A percentile compares a stretch with the other conserved stretches of the same genome.
Conservation (phyloP, 1,140 invertebrate genomes). For the Pectinophora gossypiella region DNA sequence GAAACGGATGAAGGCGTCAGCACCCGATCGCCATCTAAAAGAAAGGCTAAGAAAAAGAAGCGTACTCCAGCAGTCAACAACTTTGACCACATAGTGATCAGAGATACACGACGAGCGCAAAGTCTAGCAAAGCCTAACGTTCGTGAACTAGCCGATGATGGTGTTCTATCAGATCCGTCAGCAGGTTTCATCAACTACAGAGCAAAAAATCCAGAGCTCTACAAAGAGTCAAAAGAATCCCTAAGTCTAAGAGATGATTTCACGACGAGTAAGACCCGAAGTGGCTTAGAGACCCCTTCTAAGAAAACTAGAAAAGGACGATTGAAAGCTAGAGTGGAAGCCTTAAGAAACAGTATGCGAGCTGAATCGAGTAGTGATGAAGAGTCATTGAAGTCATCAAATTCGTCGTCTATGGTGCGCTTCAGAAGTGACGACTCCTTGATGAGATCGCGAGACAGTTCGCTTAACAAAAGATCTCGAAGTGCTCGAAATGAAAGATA, state of each 20-base stretch:
- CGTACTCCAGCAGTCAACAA: constrained; percentile 51
- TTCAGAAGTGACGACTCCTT: constrained; percentile 82
- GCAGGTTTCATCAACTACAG: constrained; percentile 70
- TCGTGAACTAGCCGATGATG: constrained; percentile 70
- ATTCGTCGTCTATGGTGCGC: constrained; percentile 78
- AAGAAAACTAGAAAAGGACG: constrained; percentile 76
- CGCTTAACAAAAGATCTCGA: constrained; percentile 71
- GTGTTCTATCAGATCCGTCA: constrained; percentile 73
- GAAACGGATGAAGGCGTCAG: constrained; percentile 77
- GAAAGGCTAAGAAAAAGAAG: constrained; percentile 67
- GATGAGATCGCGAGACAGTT: constrained; percentile 76
- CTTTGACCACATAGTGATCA: constrained; percentile 76
- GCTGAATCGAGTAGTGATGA: constrained; percentile 85
- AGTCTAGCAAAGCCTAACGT: constrained; percentile 60
- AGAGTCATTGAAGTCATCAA: constrained; percentile 79
- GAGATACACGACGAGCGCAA: constrained; percentile 64
- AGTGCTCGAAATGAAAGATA: constrained; percentile 87
- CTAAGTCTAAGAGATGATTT: constrained; percentile 55
- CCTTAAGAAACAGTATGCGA: constrained; percentile 77
- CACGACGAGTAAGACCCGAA: constrained; percentile 54
- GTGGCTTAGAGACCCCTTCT: constrained; percentile 70
- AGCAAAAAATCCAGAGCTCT: constrained; percentile 51
- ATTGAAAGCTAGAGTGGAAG: constrained; percentile 80
- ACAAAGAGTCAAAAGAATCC: constrained; percentile 52
- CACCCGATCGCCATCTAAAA: constrained; percentile 69